Conservation (phyloP, 2,888 invertebrate genomes). For the Limenitis camilla region DNA sequence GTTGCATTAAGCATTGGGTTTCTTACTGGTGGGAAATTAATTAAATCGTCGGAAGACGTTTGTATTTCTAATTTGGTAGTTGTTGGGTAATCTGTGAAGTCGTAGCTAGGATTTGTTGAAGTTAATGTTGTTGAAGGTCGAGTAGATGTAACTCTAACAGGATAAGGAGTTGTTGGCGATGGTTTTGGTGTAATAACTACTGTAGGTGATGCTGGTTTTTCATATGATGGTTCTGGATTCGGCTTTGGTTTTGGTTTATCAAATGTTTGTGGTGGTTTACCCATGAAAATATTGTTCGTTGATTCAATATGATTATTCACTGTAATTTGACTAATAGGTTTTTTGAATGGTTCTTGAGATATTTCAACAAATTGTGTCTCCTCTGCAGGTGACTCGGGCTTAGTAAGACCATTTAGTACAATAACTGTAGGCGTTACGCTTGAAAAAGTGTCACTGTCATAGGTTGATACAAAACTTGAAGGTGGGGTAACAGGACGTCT, state of each 20-base stretch:
- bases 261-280: conserved; percentile 50
- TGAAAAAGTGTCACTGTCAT: conserved; percentile 56
- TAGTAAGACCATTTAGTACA: conserved; percentile 51
- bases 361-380: conserved; percentile 65
- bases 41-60: conserved; percentile 80
- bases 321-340: conserved; percentile 69
- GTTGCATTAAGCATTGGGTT: conserved; percentile 87
- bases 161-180: conserved; percentile 59
- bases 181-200: conserved; percentile 82
- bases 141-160: conserved; percentile 36
- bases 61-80: conserved; percentile 72
- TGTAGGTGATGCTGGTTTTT: conserved; percentile 75
- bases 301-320: conserved; percentile 77
- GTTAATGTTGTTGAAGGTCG: conserved; percentile 36
- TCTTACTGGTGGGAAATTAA: conserved; percentile 89
- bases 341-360: conserved; percentile 69
- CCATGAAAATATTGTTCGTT: conserved; percentile 68
- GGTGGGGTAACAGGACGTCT: conserved; percentile 61
- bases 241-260: conserved; percentile 60
- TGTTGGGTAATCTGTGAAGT: conserved; percentile 46
- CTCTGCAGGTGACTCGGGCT: conserved; percentile 39
- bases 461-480: conserved; percentile 41
- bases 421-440: conserved; percentile 69
- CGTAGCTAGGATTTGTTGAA: conserved; percentile 41
- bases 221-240: conserved; percentile 38